These are phyloP conservation scores for Aleiodes leptofemur DNA, from an alignment of 2,888 invertebrate genomes.

Conservation along the genomic window DNA sequence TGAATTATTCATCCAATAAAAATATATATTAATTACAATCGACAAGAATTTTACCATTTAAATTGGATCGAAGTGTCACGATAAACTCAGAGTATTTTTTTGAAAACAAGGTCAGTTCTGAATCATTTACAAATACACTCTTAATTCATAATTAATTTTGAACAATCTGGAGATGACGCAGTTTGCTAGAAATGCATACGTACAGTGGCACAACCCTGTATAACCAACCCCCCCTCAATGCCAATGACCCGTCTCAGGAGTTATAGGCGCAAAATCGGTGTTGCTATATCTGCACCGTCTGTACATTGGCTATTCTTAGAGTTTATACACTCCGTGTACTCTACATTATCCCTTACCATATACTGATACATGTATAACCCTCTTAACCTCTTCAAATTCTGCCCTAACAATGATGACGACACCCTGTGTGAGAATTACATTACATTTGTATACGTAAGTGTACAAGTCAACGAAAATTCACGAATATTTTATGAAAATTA, in stretches of 20 bases:
- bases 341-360: conserved; percentile 14
- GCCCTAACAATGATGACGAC: conserved; percentile 14
- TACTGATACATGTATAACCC: conserved; percentile 26
- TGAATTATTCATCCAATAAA: too few relatives aligned
- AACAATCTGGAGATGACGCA: conserved; percentile 7
- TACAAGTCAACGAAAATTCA: conserved; percentile 5
- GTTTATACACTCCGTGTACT: conserved; percentile 44
- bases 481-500: neutral
- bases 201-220: conserved; percentile 31
- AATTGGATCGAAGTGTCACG: too few relatives aligned
- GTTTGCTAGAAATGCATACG: conserved; percentile 14
- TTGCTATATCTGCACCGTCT: conserved; percentile 70
- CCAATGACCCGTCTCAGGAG: conserved; percentile 72
- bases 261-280: conserved; percentile 71
- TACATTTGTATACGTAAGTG: conserved; percentile 5
- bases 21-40: too few relatives aligned
- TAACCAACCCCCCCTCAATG: conserved; percentile 67
- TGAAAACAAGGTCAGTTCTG: neutral
- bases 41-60: too few relatives aligned
- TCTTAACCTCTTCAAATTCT: neutral
- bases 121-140: neutral
- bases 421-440: conserved; percentile 17
- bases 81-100: too few relatives aligned
- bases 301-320: conserved; percentile 73
- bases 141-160: neutral